Percentiles rank a stretch among this genome's conserved stretches.
Evolutionary conservation across 2,113 vertebrate species (phyloP).

Genomic region (Tragelaphus buxtoni): DNA sequence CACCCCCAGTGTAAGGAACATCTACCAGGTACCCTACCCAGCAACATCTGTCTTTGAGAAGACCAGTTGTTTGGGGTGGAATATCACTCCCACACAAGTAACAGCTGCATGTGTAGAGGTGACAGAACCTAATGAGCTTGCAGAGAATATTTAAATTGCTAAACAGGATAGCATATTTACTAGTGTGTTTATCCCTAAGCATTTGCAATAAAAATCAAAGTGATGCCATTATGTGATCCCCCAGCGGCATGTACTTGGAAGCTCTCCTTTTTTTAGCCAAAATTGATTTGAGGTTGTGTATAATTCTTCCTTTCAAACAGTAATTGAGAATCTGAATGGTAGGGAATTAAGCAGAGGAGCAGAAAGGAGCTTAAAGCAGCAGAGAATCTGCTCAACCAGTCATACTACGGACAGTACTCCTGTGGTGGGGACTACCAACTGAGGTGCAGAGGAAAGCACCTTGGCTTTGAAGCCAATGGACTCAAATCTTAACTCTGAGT

Average conservation of each 20-base stretch:
- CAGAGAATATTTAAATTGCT: constrained; percentile 56
- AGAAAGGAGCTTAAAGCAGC: not conserved
- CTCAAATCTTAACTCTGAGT: not conserved
- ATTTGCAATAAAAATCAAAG: constrained; percentile 68
- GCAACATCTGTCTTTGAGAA: not conserved
- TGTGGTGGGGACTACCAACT: not conserved
- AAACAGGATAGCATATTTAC: constrained; percentile 57
- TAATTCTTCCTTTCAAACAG: constrained; percentile 59
- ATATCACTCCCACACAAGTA: not conserved
- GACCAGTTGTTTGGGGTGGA: not conserved
- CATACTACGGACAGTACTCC: not conserved
- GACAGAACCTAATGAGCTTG: constrained; percentile 36
- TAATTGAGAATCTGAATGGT: constrained; percentile 35
- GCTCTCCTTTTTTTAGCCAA: constrained; percentile 31
- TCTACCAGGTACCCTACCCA: not conserved
- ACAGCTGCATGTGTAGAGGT: not conserved
- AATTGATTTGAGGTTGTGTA: constrained; percentile 60
- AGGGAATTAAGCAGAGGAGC: not conserved
- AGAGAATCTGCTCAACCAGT: not conserved
- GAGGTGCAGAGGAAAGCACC: not conserved
- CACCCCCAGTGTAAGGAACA: not conserved
- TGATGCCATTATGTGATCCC: constrained; percentile 49
- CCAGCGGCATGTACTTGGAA: constrained; percentile 52
- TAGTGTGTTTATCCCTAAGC: constrained; percentile 46
- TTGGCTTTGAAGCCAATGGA: not conserved